Conservation (phyloP, 2,888 invertebrate genomes). For the Stomorhina lunata region DNA sequence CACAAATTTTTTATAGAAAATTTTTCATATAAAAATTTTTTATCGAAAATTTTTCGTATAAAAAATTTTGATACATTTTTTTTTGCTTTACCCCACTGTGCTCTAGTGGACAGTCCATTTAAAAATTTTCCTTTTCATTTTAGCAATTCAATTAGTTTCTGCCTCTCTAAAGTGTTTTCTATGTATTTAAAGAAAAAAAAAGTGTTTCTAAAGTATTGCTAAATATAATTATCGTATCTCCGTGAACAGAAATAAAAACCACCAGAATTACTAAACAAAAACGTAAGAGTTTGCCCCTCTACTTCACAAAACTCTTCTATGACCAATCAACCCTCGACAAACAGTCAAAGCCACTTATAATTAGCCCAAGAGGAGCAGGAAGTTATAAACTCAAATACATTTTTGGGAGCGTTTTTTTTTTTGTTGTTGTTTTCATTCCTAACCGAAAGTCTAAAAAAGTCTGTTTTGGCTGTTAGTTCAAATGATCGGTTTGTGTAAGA, state of each 20-base stretch:
- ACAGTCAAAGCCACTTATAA: constrained; percentile 18
- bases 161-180: neutral
- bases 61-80: too few species aligned
- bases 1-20: too few species aligned
- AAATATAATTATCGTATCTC: constrained; percentile 61
- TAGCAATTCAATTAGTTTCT: constrained; percentile 12
- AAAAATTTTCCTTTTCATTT: neutral
- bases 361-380: constrained; percentile 56
- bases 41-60: too few species aligned
- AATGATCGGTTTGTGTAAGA: neutral
- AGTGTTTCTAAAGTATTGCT: constrained; percentile 48
- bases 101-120: neutral
- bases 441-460: too few species aligned
- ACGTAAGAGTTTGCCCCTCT: neutral
- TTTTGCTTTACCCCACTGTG: too few species aligned
- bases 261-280: constrained; percentile 26
- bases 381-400: constrained; percentile 56
- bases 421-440: neutral
- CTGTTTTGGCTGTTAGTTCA: neutral
- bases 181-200: constrained; percentile 5
- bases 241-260: constrained; percentile 1
- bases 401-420: constrained; percentile 34
- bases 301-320: neutral
- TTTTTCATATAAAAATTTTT: too few species aligned
- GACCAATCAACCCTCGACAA: neutral